Evolutionary conservation across 2,113 vertebrate species (phyloP).

Genomic region (Chamaea fasciata): DNA sequence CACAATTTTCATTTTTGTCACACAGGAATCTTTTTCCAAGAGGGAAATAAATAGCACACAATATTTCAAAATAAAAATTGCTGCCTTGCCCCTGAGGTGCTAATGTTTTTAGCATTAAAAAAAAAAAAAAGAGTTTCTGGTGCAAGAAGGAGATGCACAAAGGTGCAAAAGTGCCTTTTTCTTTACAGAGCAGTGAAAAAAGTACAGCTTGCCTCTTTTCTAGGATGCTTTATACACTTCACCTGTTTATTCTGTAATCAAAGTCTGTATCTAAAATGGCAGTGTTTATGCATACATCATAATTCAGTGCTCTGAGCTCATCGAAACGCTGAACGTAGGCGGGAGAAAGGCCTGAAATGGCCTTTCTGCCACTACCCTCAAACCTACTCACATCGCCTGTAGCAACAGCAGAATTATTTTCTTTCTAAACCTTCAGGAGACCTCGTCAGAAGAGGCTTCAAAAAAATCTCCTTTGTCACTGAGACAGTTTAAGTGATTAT

Average conservation of each 20-base stretch:
- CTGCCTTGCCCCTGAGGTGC: conserved; percentile 75
- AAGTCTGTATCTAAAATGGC: conserved; percentile 56
- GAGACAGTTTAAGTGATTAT: conserved; percentile 39
- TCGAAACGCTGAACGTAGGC: neutral
- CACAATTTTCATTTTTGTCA: conserved; percentile 58
- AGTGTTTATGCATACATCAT: conserved; percentile 45
- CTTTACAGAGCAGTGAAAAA: conserved; percentile 62
- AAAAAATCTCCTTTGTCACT: conserved; percentile 24
- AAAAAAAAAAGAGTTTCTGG: conserved; percentile 64
- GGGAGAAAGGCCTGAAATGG: conserved; percentile 41
- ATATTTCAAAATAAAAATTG: conserved; percentile 45
- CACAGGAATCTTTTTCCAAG: conserved; percentile 49
- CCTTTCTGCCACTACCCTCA: conserved; percentile 22
- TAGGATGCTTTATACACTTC: conserved; percentile 11
- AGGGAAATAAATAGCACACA: conserved; percentile 71
- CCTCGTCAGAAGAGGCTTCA: conserved; percentile 4
- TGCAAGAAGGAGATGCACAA: conserved; percentile 70
- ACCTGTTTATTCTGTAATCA: conserved; percentile 25
- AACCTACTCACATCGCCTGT: conserved; percentile 7
- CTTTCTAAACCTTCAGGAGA: conserved; percentile 16
- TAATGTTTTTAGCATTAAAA: conserved; percentile 65
- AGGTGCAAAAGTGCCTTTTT: conserved; percentile 68
- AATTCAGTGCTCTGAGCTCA: conserved; percentile 61
- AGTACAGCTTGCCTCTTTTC: conserved; percentile 41
- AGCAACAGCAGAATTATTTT: conserved; percentile 39